A percentile compares a stretch with the other conserved stretches of the same genome.
phyloP scores from a whole-genome alignment of 2,888 invertebrate species.

The Dasypolia templi region DNA sequence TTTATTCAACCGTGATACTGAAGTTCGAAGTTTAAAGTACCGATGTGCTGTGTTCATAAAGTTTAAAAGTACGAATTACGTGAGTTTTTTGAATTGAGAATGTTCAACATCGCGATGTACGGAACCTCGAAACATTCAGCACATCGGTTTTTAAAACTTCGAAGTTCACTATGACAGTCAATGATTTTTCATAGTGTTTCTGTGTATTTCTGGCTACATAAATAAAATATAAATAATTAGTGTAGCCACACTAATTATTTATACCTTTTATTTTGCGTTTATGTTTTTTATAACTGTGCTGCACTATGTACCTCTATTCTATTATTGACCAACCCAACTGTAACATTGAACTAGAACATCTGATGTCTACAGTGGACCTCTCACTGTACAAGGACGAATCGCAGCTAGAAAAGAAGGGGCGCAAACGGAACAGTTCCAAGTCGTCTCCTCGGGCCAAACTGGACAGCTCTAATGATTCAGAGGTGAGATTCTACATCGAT shows the following conservation, averaged over 20 bases:
- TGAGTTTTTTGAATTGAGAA: no score
- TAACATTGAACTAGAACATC: conserved; percentile 50
- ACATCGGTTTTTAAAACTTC: no score
- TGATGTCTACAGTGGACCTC: conserved; percentile 92
- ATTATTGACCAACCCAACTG: conserved; percentile 33
- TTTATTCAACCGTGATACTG: no score
- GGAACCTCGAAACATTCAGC: no score
- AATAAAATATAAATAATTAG: no score
- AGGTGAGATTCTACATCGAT: conserved; percentile 63
- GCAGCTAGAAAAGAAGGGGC: conserved; percentile 92
- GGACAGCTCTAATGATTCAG: conserved; percentile 71
- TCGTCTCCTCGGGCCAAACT: conserved; percentile 76
- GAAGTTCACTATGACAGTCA: no score
- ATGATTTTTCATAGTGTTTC: no score
- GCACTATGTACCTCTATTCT: conserved; percentile 1
- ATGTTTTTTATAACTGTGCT: conserved; percentile 61
- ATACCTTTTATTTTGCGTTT: background rate
- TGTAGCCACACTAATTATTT: background rate
- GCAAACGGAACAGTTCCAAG: conserved; percentile 83
- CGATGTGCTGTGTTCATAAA: no score
- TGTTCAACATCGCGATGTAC: no score
- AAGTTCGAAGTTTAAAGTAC: no score
- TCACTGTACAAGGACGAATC: conserved; percentile 96
- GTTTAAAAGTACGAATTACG: no score
- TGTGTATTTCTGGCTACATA: no score